These are phyloP conservation scores for Tauraco erythrolophus DNA, from an alignment of 2,113 vertebrate genomes.

Conservation along the genomic window DNA sequence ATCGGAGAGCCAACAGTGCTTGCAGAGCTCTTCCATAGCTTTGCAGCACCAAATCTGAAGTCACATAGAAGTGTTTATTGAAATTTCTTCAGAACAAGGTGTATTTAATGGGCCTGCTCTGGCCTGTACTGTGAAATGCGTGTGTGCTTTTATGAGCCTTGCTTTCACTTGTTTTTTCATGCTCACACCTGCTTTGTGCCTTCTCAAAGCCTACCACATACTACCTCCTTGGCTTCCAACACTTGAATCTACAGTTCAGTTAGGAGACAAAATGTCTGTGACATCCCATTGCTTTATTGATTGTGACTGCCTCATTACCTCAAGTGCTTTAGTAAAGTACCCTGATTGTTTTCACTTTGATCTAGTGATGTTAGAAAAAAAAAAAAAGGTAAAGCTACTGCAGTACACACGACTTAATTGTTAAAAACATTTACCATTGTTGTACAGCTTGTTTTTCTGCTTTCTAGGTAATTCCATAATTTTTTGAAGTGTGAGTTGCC, in stretches of 20 bases:
- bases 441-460: background rate
- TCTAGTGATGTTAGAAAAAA: background rate
- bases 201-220: background rate
- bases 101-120: background rate
- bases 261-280: background rate
- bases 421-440: background rate
- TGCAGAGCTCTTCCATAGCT: background rate
- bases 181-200: background rate
- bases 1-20: fast-evolving
- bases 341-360: background rate
- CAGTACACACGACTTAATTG: background rate
- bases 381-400: background rate
- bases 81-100: background rate
- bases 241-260: background rate
- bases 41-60: background rate
- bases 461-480: background rate
- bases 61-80: background rate
- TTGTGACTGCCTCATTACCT: background rate
- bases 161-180: background rate
- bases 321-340: background rate
- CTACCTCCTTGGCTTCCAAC: background rate
- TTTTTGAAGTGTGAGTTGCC: background rate
- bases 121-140: background rate
- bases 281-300: background rate
- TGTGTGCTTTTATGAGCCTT: background rate